phyloP scores from a whole-genome alignment of 1,140 invertebrate species.

The Muscidifurax raptorellus region DNA sequence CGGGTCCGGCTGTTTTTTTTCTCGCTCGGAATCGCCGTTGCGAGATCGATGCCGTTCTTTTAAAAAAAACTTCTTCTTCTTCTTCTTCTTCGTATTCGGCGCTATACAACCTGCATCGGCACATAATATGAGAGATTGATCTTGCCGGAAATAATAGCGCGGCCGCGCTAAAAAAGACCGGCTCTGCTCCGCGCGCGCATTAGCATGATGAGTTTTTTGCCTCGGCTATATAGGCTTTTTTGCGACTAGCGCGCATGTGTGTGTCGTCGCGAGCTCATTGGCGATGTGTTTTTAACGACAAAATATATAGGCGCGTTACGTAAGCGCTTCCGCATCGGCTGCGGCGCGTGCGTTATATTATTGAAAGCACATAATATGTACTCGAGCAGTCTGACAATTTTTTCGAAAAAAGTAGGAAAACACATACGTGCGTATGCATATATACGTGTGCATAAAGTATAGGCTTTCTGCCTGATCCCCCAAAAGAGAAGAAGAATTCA shows the following conservation, averaged over 20 bases:
- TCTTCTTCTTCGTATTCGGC: too few relatives aligned
- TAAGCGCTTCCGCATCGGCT: conserved; percentile 33
- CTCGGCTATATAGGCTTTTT: not conserved
- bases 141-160: not conserved
- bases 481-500: not conserved
- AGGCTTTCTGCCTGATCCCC: not conserved
- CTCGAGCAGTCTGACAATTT: not conserved
- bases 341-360: not conserved
- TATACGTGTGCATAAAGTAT: too few relatives aligned
- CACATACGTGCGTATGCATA: too few relatives aligned
- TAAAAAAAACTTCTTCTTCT: not conserved
- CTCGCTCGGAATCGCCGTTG: not conserved
- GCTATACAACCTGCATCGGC: too few relatives aligned
- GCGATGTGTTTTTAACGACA: conserved; percentile 25
- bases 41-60: too few relatives aligned
- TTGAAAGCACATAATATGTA: not conserved
- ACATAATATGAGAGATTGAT: too few relatives aligned
- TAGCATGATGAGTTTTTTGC: conserved; percentile 32
- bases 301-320: conserved; percentile 38
- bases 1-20: conserved; percentile 6
- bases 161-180: not conserved
- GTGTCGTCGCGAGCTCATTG: not conserved
- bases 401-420: not conserved
- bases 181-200: not conserved
- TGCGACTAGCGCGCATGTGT: not conserved